Evolutionary conservation across 2,113 vertebrate genomes (phyloP).

Genomic region (Siniperca knerii): DNA sequence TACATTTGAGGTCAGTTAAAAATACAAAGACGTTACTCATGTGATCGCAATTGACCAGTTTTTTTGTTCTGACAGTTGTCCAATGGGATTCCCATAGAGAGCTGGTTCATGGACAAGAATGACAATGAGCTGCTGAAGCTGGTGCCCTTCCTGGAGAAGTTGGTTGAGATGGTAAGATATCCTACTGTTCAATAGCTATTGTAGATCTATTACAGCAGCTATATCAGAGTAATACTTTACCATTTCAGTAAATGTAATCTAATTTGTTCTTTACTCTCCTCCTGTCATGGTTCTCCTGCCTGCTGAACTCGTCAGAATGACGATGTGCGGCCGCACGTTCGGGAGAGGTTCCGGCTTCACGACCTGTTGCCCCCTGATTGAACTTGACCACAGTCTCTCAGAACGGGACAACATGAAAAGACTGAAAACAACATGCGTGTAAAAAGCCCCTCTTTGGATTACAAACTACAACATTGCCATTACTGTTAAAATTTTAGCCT

Average conservation of each 20-base stretch:
- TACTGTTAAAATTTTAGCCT: constrained; percentile 90
- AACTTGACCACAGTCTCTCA: constrained; percentile 55
- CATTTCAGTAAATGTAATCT: not conserved
- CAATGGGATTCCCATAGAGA: constrained; percentile 99
- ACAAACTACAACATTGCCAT: constrained; percentile 94
- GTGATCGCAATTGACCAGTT: not conserved
- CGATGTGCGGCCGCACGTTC: constrained; percentile 97
- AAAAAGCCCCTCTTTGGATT: constrained; percentile 90
- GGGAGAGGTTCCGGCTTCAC: constrained; percentile 98
- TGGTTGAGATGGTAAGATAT: constrained; percentile 94
- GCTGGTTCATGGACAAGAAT: constrained; percentile 99
- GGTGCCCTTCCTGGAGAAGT: constrained; percentile 99
- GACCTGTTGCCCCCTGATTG: constrained; percentile 98
- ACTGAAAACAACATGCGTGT: constrained; percentile 70
- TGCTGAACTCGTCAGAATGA: constrained; percentile 88
- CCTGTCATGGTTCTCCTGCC: not conserved
- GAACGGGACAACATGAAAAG: constrained; percentile 59
- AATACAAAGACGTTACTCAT: not conserved
- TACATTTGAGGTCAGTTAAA: not conserved
- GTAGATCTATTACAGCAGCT: not conserved
- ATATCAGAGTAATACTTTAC: not conserved
- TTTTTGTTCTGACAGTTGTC: constrained; percentile 87
- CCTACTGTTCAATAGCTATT: not conserved
- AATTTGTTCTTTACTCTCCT: not conserved
- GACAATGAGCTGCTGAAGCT: constrained; percentile 99